Evolutionary conservation across 2,113 vertebrate genomes (phyloP).

Genomic region (Crotalus horridus): DNA sequence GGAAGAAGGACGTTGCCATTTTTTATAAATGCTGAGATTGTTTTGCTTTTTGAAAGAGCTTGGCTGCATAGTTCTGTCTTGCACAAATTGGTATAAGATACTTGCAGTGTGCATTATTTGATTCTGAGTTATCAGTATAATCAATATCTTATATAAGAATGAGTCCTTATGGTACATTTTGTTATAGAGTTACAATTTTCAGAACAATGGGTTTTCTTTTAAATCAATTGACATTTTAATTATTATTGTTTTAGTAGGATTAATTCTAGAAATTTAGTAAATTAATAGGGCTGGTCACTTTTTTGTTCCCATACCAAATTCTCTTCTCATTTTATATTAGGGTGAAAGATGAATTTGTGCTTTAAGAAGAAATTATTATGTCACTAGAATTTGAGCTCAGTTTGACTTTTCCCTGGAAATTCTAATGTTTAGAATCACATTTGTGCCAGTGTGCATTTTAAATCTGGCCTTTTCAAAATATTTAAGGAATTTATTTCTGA

Average conservation of each 20-base stretch:
- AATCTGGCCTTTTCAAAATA: neutral
- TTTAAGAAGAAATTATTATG: neutral
- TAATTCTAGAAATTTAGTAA: neutral
- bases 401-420: neutral
- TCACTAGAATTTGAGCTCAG: neutral
- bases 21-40: neutral
- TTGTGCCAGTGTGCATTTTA: neutral
- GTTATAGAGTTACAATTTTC: neutral
- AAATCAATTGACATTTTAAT: neutral
- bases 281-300: neutral
- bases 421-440: neutral
- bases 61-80: neutral
- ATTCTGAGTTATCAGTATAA: neutral
- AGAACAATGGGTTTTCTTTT: neutral
- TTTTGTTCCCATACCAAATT: neutral
- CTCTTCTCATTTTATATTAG: neutral
- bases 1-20: neutral
- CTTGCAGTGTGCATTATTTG: neutral
- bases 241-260: neutral
- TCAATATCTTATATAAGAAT: neutral
- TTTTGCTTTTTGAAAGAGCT: neutral
- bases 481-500: neutral
- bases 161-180: neutral
- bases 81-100: neutral
- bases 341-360: neutral